Percentiles rank a stretch among this genome's conserved stretches.
These are phyloP conservation scores for Gallirallus australis DNA, from an alignment of 2,797 vertebrate species.

Conservation along the genomic window DNA sequence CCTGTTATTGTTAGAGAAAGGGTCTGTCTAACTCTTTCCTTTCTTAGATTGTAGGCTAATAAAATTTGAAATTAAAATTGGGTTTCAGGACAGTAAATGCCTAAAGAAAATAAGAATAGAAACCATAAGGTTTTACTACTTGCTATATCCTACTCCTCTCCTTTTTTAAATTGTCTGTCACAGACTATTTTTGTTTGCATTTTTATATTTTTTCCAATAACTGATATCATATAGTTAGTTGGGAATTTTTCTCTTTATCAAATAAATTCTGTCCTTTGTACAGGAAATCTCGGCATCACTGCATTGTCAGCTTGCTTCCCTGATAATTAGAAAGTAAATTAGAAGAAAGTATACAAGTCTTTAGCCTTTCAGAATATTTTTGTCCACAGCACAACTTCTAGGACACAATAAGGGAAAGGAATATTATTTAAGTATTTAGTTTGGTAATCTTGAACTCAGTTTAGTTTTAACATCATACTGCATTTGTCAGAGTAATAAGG, in stretches of 20 bases:
- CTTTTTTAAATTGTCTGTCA: neutral
- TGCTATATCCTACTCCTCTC: rapidly evolving
- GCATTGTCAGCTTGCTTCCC: neutral
- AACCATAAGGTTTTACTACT: neutral
- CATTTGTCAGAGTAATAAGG: neutral
- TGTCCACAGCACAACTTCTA: neutral
- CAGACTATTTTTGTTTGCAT: neutral
- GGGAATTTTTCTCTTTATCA: neutral
- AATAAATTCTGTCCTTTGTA: neutral
- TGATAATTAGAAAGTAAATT: neutral
- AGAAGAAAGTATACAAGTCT: neutral
- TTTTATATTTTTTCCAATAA: neutral
- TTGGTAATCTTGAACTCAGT: neutral
- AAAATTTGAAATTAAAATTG: neutral
- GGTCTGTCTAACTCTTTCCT: neutral
- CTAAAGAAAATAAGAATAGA: neutral
- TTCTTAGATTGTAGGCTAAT: neutral
- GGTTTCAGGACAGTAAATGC: neutral
- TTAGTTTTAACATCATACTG: neutral
- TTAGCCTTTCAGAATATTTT: neutral
- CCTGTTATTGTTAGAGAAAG: neutral
- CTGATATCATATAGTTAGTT: neutral
- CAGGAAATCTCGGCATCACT: neutral
- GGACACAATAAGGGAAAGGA: neutral
- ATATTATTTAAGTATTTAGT: neutral